Evolutionary conservation across 2,888 invertebrate genomes (phyloP).

Genomic region (Drosophila phalerata): DNA sequence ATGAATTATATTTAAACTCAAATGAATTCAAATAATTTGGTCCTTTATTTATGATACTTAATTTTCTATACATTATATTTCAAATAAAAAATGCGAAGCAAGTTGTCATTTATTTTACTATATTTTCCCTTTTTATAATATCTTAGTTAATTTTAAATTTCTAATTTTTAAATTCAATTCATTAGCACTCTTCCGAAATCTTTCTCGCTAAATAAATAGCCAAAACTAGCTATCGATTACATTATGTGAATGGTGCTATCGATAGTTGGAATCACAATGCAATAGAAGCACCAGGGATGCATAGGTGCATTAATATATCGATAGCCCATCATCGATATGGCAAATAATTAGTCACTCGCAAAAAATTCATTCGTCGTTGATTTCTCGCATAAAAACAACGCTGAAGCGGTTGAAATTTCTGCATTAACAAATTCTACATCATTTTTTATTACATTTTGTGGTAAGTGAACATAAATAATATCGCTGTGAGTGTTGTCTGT

Average conservation of each 20-base stretch:
- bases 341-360: constrained; percentile 52
- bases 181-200: too few relatives aligned
- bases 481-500: constrained; percentile 23
- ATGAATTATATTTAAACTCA: too few relatives aligned
- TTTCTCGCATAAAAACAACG: constrained; percentile 57
- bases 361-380: constrained; percentile 50
- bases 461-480: constrained; percentile 43
- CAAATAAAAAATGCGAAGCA: too few relatives aligned
- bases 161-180: too few relatives aligned
- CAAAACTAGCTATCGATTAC: background rate
- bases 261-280: background rate
- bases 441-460: constrained; percentile 45
- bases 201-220: too few relatives aligned
- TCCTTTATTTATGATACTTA: too few relatives aligned
- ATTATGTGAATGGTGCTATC: background rate
- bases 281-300: background rate
- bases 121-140: too few relatives aligned
- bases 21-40: too few relatives aligned
- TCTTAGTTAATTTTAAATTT: too few relatives aligned
- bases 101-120: too few relatives aligned
- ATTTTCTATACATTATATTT: too few relatives aligned
- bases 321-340: constrained; percentile 22
- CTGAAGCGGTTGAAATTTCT: constrained; percentile 36
- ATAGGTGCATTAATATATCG: background rate
- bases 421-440: constrained; percentile 28